phyloP scores from a whole-genome alignment of 2,888 invertebrate genomes.

The Lissonota sp. region DNA sequence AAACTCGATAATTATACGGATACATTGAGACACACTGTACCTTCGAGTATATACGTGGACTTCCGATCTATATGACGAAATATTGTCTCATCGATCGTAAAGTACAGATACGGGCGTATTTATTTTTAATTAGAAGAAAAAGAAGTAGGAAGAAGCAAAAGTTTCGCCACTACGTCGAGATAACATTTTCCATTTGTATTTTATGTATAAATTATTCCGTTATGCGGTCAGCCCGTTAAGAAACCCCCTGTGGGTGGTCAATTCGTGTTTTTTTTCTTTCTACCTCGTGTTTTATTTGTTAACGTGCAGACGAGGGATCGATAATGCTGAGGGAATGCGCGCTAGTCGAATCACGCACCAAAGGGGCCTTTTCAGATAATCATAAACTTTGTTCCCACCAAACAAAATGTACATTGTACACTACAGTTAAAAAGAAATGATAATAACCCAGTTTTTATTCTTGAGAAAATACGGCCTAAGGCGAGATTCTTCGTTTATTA shows the following conservation, averaged over 20 bases:
- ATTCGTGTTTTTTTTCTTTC: conserved; percentile 21
- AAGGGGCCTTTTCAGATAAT: conserved; percentile 35
- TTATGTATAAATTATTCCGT: conserved; percentile 34
- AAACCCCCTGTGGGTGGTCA: conserved; percentile 43
- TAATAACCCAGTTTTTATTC: too few relatives aligned
- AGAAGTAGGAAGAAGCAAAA: background rate
- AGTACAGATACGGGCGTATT: background rate
- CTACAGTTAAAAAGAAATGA: background rate
- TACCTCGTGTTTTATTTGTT: conserved; percentile 28
- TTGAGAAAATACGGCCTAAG: too few relatives aligned
- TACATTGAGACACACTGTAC: background rate
- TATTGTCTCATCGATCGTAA: conserved; percentile 16
- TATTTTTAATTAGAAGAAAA: background rate
- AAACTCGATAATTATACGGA: background rate
- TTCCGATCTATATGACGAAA: conserved; percentile 8
- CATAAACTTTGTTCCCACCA: conserved; percentile 21
- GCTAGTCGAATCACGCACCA: conserved; percentile 53
- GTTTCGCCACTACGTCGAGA: background rate
- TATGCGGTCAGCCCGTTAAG: conserved; percentile 23
- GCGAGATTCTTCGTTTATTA: background rate
- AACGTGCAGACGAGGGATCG: conserved; percentile 56
- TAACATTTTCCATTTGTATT: conserved; percentile 8
- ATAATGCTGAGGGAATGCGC: conserved; percentile 59
- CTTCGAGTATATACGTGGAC: background rate
- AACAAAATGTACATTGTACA: background rate